These are phyloP conservation scores for Scolopax rusticola DNA, from an alignment of 2,797 vertebrate species.

Conservation along the genomic window DNA sequence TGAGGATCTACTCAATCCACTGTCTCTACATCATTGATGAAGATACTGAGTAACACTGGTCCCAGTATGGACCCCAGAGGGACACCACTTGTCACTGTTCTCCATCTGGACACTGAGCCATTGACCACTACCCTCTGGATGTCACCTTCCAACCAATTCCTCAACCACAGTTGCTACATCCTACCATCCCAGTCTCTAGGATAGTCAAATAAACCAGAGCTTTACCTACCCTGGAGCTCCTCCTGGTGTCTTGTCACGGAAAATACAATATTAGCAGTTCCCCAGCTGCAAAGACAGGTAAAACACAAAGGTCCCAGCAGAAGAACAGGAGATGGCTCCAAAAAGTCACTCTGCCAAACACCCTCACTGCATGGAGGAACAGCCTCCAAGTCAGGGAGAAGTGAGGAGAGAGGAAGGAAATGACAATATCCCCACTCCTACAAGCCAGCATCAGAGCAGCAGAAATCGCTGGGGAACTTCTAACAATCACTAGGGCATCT, in stretches of 20 bases:
- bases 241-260: background rate
- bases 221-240: slow-evolving; percentile 43
- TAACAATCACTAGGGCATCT: background rate
- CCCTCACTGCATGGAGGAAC: background rate
- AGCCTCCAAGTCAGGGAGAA: background rate
- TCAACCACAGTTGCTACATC: background rate
- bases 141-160: background rate
- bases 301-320: background rate
- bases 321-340: background rate
- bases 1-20: background rate
- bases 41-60: background rate
- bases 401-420: background rate
- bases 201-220: fast-evolving
- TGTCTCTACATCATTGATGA: background rate
- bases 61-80: background rate
- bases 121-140: background rate
- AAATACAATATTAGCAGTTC: fast-evolving
- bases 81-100: background rate
- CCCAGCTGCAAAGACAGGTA: fast-evolving
- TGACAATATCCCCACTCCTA: background rate
- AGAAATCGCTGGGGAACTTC: background rate
- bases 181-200: fast-evolving
- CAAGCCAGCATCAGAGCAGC: background rate
- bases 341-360: background rate
- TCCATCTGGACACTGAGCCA: background rate